Percentiles rank a stretch among this genome's conserved stretches.
These are phyloP conservation scores for Ramphastos sulfuratus DNA, from an alignment of 2,113 vertebrate species.

Conservation along the genomic window DNA sequence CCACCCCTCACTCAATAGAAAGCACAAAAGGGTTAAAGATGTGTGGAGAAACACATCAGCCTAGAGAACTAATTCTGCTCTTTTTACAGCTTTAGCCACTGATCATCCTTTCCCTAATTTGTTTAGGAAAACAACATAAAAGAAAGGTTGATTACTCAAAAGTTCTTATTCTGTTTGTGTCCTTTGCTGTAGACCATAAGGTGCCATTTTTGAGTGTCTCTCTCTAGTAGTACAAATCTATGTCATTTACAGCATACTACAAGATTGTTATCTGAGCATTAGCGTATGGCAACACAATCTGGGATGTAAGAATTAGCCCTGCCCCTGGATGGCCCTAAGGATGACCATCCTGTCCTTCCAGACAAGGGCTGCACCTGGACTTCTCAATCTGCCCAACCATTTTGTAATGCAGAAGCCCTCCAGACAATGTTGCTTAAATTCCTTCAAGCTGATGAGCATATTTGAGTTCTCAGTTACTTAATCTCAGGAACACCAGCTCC, in stretches of 20 bases:
- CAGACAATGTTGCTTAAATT: not conserved
- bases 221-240: not conserved
- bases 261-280: not conserved
- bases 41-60: not conserved
- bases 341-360: not conserved
- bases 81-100: not conserved
- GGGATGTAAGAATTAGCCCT: not conserved
- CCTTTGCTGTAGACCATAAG: not conserved
- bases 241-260: not conserved
- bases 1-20: not conserved
- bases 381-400: not conserved
- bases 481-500: not conserved
- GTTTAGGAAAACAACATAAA: not conserved
- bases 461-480: not conserved
- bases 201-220: not conserved
- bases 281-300: not conserved
- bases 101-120: not conserved
- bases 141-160: not conserved
- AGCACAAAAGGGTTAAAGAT: not conserved
- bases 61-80: not conserved
- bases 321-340: not conserved
- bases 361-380: not conserved
- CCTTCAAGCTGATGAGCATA: not conserved
- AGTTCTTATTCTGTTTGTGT: not conserved
- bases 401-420: not conserved